Evolutionary conservation across 2,888 invertebrate species (phyloP).

Genomic region (Ceraclea dissimilis): DNA sequence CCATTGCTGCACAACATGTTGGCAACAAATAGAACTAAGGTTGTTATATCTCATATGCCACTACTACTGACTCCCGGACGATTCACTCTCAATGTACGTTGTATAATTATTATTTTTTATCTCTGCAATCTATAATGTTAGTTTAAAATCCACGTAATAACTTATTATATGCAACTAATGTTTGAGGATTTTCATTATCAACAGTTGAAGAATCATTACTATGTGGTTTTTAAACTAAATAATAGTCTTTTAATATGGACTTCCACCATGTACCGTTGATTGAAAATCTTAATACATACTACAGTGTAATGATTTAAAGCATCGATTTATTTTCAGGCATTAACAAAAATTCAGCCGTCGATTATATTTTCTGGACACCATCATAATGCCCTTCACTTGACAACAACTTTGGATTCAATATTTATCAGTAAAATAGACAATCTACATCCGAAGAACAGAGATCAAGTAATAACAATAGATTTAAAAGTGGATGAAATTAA

Average conservation of each 20-base stretch:
- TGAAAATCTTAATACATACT: too few species aligned
- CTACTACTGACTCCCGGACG: slow-evolving; percentile 38
- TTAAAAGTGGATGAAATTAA: slow-evolving; percentile 37
- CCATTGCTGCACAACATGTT: slow-evolving; percentile 37
- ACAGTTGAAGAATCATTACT: too few species aligned
- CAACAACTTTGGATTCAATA: slow-evolving; percentile 36
- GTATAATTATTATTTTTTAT: neutral
- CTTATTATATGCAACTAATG: neutral
- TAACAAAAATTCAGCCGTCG: slow-evolving; percentile 58
- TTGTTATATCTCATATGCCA: slow-evolving; percentile 71
- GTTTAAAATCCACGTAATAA: neutral
- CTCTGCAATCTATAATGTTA: neutral
- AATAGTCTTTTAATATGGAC: too few species aligned
- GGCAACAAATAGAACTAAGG: slow-evolving; percentile 46
- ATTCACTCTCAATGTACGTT: slow-evolving; percentile 40
- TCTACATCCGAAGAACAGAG: slow-evolving; percentile 28
- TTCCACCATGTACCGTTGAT: too few species aligned
- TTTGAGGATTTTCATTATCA: neutral
- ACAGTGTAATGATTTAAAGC: too few species aligned
- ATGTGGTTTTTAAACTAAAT: too few species aligned
- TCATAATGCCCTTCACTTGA: slow-evolving; percentile 42
- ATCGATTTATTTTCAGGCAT: slow-evolving; percentile 38
- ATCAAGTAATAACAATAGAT: slow-evolving; percentile 31
- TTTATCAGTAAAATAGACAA: slow-evolving; percentile 28
- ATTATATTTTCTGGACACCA: slow-evolving; percentile 64